These are phyloP conservation scores for Drosophila paranaensis DNA, from an alignment of 2,888 invertebrate species.

Conservation along the genomic window DNA sequence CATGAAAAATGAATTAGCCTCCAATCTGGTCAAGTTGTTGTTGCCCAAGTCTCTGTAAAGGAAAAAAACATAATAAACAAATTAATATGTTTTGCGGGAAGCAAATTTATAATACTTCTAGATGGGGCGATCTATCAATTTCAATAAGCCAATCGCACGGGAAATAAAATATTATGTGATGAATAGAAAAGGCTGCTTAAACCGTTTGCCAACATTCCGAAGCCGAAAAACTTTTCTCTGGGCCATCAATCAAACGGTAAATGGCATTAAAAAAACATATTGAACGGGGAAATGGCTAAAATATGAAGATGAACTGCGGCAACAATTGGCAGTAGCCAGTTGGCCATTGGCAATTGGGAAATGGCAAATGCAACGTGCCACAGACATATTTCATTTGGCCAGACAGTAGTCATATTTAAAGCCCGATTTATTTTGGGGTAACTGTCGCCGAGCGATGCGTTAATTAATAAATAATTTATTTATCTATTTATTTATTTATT, in stretches of 20 bases:
- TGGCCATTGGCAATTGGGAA: slow-evolving; percentile 32
- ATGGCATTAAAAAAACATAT: slow-evolving; percentile 40
- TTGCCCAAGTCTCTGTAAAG: slow-evolving; percentile 90
- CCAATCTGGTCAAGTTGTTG: slow-evolving; percentile 91
- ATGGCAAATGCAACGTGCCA: slow-evolving; percentile 32
- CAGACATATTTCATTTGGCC: slow-evolving; percentile 17
- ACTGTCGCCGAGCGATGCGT: slow-evolving; percentile 56
- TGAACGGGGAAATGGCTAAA: slow-evolving; percentile 40
- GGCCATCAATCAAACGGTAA: slow-evolving; percentile 66
- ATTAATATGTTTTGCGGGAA: slow-evolving; percentile 48
- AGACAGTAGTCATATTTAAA: slow-evolving; percentile 32
- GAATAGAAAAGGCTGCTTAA: slow-evolving; percentile 58
- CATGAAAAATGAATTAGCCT: slow-evolving; percentile 89
- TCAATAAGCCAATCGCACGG: slow-evolving; percentile 46
- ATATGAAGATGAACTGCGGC: slow-evolving; percentile 70
- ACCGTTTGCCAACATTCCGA: slow-evolving; percentile 31
- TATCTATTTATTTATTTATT: slow-evolving; percentile 66
- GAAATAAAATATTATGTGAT: slow-evolving; percentile 40
- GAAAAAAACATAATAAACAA: slow-evolving; percentile 47
- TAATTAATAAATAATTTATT: slow-evolving; percentile 80
- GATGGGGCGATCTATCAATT: slow-evolving; percentile 63
- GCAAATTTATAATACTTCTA: slow-evolving; percentile 14
- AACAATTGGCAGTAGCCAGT: slow-evolving; percentile 22
- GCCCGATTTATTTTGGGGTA: slow-evolving; percentile 32
- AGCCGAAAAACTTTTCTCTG: slow-evolving; percentile 24